Base-by-base conservation (phyloP, 1,140 invertebrate species). In the Scaptomyza graminum region DNA sequence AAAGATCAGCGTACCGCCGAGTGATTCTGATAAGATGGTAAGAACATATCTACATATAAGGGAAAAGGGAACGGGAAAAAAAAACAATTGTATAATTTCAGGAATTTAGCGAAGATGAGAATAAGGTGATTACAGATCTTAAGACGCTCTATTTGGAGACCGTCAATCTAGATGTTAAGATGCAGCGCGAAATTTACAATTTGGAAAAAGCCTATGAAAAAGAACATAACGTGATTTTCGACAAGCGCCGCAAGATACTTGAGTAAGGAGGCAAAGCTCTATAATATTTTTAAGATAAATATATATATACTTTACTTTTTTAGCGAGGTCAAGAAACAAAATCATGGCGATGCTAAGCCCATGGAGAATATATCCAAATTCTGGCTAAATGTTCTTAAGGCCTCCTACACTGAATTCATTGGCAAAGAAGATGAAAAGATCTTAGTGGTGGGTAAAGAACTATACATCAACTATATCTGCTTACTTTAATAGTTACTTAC, bases 331-430 rank as follows among this genome's bases (percentile, higher is more conserved):
- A 72, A 66, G 1, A 79, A 83, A 6, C 75, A 87, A 44, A 79
- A 79, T 31, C 73, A 79, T 28, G 83, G 83, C 0, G 83, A 89
- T 25, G 22, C 79, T 0, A 70, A 44, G 0, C 13, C 55, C 12
- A 79, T 60, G 41, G 79, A 74, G 7, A 97, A 97, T 18, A 95
- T 99, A 83, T 95, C 96, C 11, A 95, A 96, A 37, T 99, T 99
- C 92, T 99, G 97, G 98, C 91, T 98, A 22, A 97, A 95, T n/a
- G 96, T 97, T 76, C 96, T 98, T 67, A 97, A 96, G 78, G 97
- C 85, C 5, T 91, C 90, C 95, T 93, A 95, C 95, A 70, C 95
- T 93, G 62, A 93, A 96, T 89, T 93, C 96, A 60, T 93, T 93
- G 74, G 96, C 97, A 76, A 96, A 25, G 94, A 96, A 83, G 96